Base-by-base conservation (phyloP, 53 echinoderm and acorn worm species). In the Echinarachnius parma region DNA sequence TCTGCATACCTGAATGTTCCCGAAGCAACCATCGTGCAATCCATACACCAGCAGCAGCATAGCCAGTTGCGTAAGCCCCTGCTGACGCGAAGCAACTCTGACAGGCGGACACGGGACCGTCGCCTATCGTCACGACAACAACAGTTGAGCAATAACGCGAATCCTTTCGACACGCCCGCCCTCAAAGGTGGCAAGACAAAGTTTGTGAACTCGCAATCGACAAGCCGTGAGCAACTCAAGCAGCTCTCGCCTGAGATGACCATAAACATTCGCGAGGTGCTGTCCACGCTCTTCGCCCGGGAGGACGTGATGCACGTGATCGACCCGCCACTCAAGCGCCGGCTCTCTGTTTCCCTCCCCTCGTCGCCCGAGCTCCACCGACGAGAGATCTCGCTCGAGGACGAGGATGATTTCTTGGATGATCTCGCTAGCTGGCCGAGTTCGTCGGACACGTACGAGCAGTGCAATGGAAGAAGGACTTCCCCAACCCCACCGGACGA, bases 131-230 rank as follows among this genome's bases (percentile, higher is more conserved):
- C 52, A 50, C 74, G 74, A 8, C 57, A 56, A 28, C n/a, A n/a
- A n/a, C n/a, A n/a, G n/a, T n/a, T n/a, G n/a, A 36, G 26, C 26
- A 72, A 29, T 37, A 55, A 29, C 21, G 42, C 57, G 39, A 91
- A 91, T 50, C 91, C 91, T 23, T 91, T 86, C 32, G 83, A 91
- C 61, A 91, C 91, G 24, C 86, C 91, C 7, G 60, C 82, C 49
- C 62, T 91, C 54, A 79, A 86, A 29, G 86, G 83, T 19, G 91
- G 86, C 26, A 78, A 45, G 61, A 86, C 80, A 28, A 91, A 91
- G 19, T 72, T 72, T 72, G 57, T 72, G 55, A 72, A 56, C 24
- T 72, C 74, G 1, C n/a, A n/a, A n/a, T n/a, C n/a, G n/a, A n/a
- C n/a, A n/a, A 57, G 74, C 1, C 37, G 74, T 35, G 74, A 72